A percentile compares a stretch with the other conserved stretches of the same genome.
These are phyloP conservation scores for Illadopsis cleaveri DNA, from an alignment of 2,113 vertebrate species.

Conservation along the genomic window DNA sequence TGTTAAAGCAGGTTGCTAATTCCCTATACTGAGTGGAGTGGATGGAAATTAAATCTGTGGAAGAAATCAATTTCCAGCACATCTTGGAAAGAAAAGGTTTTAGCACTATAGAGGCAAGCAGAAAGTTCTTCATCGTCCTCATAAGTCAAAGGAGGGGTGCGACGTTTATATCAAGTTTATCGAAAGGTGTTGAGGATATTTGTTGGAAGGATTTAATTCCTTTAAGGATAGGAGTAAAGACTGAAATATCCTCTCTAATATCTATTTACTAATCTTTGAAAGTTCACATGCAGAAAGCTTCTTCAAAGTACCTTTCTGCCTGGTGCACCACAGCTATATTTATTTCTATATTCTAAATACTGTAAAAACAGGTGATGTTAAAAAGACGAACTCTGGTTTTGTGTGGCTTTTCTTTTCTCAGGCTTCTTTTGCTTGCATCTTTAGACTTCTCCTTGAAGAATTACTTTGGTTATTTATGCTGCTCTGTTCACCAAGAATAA, in stretches of 20 bases:
- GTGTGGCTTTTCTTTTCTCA: background rate
- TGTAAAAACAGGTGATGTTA: background rate
- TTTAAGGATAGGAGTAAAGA: background rate
- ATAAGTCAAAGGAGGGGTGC: background rate
- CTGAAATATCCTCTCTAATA: background rate
- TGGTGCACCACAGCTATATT: background rate
- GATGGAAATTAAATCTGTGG: background rate
- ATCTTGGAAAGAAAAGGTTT: background rate
- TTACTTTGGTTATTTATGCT: background rate
- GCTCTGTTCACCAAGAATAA: background rate
- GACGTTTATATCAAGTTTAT: background rate
- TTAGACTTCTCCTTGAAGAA: background rate
- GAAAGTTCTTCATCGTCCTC: background rate
- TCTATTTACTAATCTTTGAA: background rate
- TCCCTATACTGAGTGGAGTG: background rate
- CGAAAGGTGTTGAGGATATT: background rate
- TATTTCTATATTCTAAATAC: background rate
- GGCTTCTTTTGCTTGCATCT: background rate
- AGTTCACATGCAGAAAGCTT: background rate
- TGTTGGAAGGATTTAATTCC: background rate
- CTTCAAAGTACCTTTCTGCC: background rate
- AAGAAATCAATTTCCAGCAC: background rate
- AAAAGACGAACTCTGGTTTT: background rate
- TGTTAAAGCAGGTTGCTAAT: background rate
- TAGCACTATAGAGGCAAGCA: background rate